Conservation (phyloP, 2,113 vertebrate species). For the Tiliqua scincoides region DNA sequence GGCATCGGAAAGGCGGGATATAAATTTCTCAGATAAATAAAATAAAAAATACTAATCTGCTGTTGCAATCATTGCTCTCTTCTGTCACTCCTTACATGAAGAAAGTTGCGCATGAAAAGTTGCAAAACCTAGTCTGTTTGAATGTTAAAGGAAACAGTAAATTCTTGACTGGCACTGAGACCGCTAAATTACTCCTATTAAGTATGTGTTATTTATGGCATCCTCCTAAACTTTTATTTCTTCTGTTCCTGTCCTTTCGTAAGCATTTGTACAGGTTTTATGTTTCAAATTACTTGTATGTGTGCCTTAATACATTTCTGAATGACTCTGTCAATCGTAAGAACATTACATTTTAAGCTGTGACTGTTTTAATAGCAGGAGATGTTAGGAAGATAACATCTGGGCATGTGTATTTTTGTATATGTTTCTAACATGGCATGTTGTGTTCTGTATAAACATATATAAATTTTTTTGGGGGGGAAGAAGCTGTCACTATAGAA, state of each 20-base stretch:
- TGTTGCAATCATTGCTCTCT: constrained; percentile 53
- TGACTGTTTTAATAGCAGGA: not conserved
- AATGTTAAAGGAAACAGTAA: constrained; percentile 65
- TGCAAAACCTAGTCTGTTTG: constrained; percentile 43
- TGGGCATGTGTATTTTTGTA: not conserved
- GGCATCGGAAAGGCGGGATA: too few relatives aligned
- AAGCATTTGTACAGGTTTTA: constrained; percentile 29
- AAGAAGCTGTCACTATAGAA: too few relatives aligned
- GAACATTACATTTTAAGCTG: constrained; percentile 4
- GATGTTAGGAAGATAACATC: not conserved
- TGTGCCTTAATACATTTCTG: not conserved
- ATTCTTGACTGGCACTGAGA: constrained; percentile 45
- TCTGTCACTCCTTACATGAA: constrained; percentile 56
- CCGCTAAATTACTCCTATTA: constrained; percentile 52
- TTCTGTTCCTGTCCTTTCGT: constrained; percentile 48
- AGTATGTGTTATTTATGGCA: constrained; percentile 56
- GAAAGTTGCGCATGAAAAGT: constrained; percentile 61
- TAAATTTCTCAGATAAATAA: too few relatives aligned
- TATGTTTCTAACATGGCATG: not conserved
- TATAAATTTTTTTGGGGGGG: too few relatives aligned
- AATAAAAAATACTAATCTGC: too few relatives aligned
- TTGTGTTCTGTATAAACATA: too few relatives aligned
- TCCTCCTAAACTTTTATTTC: constrained; percentile 62
- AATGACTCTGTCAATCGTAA: not conserved
- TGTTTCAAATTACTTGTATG: constrained; percentile 29